A percentile compares a stretch with the other conserved stretches of the same genome.
These are phyloP conservation scores for Aphodius granarius DNA, from an alignment of 2,888 invertebrate genomes.

Conservation along the genomic window DNA sequence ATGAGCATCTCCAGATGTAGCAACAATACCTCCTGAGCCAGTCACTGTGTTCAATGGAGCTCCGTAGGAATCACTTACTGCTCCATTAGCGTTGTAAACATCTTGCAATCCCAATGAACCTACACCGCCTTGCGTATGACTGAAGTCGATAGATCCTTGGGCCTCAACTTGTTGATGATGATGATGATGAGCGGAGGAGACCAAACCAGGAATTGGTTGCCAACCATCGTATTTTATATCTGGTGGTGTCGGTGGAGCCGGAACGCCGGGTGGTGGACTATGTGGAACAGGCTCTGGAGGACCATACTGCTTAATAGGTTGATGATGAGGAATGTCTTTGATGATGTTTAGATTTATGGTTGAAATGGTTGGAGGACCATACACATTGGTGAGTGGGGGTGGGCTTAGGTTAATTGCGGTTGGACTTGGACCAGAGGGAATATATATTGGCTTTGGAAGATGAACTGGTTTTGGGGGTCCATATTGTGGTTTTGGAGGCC, in stretches of 20 bases:
- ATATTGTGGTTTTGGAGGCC: constrained; percentile 45
- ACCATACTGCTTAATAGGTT: constrained; percentile 48
- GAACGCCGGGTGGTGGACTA: constrained; percentile 67
- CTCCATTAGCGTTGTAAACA: constrained; percentile 26
- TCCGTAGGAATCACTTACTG: constrained; percentile 58
- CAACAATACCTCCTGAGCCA: constrained; percentile 50
- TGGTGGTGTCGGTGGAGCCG: constrained; percentile 75
- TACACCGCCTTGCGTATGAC: constrained; percentile 41
- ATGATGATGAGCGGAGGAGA: constrained; percentile 47
- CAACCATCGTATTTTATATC: constrained; percentile 81
- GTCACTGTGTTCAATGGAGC: constrained; percentile 55
- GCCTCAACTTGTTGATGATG: constrained; percentile 49
- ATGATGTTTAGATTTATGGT: constrained; percentile 11
- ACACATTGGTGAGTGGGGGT: constrained; percentile 41
- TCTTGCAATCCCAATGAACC: constrained; percentile 24
- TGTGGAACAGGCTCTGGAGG: constrained; percentile 56
- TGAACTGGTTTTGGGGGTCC: constrained; percentile 53
- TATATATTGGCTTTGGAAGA: constrained; percentile 44
- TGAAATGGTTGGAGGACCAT: constrained; percentile 41
- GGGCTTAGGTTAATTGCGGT: constrained; percentile 49
- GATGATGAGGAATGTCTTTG: constrained; percentile 3
- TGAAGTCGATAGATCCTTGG: constrained; percentile 46
- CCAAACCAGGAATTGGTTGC: constrained; percentile 79
- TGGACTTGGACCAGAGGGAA: constrained; percentile 30
- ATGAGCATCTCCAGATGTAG: constrained; percentile 46